phyloP scores from a whole-genome alignment of 1,140 invertebrate species.

The Microplitis mediator region DNA sequence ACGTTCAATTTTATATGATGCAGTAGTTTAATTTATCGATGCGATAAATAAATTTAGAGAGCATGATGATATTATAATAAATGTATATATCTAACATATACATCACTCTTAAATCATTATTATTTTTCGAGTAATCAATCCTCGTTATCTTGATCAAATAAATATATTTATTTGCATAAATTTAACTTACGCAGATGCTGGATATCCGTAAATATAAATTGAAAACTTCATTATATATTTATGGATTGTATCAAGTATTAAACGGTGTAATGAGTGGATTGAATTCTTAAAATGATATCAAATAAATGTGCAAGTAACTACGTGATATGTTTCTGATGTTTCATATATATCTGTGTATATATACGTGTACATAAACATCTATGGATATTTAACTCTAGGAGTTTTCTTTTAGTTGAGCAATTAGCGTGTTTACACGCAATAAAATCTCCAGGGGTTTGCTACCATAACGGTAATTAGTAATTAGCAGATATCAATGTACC shows the following conservation, averaged over 20 bases:
- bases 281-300: neutral
- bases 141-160: too few relatives aligned
- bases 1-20: neutral
- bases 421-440: slow-evolving; percentile 40
- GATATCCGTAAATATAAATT: too few relatives aligned
- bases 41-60: neutral
- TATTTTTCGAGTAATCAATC: neutral
- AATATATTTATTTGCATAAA: too few relatives aligned
- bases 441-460: slow-evolving; percentile 25
- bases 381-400: neutral
- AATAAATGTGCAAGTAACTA: neutral
- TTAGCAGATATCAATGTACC: too few relatives aligned
- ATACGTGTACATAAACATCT: neutral
- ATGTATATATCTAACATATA: neutral
- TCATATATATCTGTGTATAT: neutral
- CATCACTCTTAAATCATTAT: neutral
- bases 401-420: slow-evolving; percentile 25
- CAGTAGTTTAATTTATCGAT: slow-evolving; percentile 1
- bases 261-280: neutral
- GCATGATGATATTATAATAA: neutral
- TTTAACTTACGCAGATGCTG: too few relatives aligned
- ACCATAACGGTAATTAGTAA: slow-evolving; percentile 30
- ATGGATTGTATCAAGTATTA: neutral
- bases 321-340: neutral
- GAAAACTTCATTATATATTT: too few relatives aligned